Base-by-base conservation (phyloP, 2,797 vertebrate species). In the Sciaenops ocellatus region DNA sequence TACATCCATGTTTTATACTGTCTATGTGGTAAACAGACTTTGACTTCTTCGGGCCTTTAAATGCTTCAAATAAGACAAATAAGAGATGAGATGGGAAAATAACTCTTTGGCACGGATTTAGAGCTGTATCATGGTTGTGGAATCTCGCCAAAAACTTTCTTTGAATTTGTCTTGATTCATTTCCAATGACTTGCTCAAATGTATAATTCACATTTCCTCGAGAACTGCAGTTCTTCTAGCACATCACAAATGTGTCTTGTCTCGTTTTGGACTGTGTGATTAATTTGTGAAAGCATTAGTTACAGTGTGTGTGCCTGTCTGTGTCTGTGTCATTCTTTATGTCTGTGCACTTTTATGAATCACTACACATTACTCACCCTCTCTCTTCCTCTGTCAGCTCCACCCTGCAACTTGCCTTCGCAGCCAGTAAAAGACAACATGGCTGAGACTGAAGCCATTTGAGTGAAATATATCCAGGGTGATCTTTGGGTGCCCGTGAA, bases 381-480 rank as follows among this genome's bases (percentile, higher is more conserved):
- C 51, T 72, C 71, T 73, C 79, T 54, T 46, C 73, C 77, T 78
- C 46, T 11, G 50, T 85, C 82, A 83, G 80, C 69, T 55, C 34
- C 74, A 80, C 80, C 79, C 61, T n/a, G 67, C 63, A n/a, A n/a
- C 76, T 71, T 68, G 34, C 72, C 75, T 34, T 56, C 59, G 70
- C 83, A 57, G 71, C 77, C 79, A 13, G 55, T 66, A 80, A 61
- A 82, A 83, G 46, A 80, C 70, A 83, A 70, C 81, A 74, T 48
- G 26, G 80, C 83, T 61, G 70, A 73, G 78, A 83, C 81, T 34
- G 65, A 90, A 87, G 86, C 79, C 80, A 82, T 92, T 82, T 79
- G 82, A 91, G 84, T 94, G 86, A 94, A 93, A 94, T 90, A 90
- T 81, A 91, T 89, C 92, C 82, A 69, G 73, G 47, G 18, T 85